Evolutionary conservation across 2,113 vertebrate species (phyloP).

Genomic region (Neotoma lepida): DNA sequence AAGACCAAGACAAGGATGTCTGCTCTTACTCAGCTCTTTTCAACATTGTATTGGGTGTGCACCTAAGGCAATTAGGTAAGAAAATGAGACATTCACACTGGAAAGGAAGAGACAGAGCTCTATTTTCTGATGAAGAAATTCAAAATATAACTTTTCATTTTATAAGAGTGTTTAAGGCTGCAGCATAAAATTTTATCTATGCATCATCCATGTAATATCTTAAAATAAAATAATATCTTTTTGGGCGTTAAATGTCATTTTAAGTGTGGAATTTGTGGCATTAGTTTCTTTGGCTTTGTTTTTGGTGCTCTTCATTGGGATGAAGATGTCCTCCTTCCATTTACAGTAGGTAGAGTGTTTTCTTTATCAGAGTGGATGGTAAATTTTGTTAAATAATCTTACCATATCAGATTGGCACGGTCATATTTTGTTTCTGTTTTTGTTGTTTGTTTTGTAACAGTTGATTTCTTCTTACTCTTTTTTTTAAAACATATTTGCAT

Average conservation of each 20-base stretch:
- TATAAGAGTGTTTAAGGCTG: neutral
- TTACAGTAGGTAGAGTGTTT: neutral
- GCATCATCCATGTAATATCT: neutral
- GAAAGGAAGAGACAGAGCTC: neutral
- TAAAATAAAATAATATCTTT: neutral
- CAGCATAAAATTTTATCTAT: neutral
- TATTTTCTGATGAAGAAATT: neutral
- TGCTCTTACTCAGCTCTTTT: neutral
- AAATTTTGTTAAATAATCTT: neutral
- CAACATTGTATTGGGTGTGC: neutral
- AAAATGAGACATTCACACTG: neutral
- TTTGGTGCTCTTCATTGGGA: neutral
- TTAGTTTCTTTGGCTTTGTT: neutral
- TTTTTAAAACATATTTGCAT: neutral
- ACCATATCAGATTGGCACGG: neutral
- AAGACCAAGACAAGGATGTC: neutral
- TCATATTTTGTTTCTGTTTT: neutral
- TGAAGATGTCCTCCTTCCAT: neutral
- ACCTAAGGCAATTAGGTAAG: neutral
- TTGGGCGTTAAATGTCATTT: neutral
- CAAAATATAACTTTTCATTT: neutral
- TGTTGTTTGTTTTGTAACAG: neutral
- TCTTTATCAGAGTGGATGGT: neutral
- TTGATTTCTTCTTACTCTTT: neutral
- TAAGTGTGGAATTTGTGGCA: neutral